Conservation (phyloP, 2,113 vertebrate genomes). For the Onychostruthus taczanowskii region DNA sequence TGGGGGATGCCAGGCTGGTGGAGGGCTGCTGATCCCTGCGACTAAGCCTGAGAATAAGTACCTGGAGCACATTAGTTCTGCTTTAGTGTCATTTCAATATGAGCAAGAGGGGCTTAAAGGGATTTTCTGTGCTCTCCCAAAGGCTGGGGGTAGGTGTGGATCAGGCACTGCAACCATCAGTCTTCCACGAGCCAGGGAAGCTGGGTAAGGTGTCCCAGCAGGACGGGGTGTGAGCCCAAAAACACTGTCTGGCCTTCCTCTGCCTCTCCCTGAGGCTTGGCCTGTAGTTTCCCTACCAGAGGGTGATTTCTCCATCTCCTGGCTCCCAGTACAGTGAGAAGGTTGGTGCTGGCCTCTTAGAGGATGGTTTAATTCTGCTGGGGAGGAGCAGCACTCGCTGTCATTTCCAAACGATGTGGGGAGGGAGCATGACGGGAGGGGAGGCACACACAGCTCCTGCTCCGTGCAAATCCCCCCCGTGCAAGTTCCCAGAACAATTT, state of each 20-base stretch:
- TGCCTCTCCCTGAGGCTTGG: background rate
- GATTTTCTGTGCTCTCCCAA: constrained; percentile 42
- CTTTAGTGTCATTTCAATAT: constrained; percentile 29
- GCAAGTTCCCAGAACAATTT: background rate
- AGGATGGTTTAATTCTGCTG: background rate
- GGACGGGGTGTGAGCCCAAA: background rate
- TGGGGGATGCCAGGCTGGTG: fast-evolving
- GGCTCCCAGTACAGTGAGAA: background rate
- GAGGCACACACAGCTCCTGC: background rate
- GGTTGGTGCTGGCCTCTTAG: background rate
- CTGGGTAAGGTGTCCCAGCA: background rate
- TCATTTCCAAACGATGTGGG: fast-evolving
- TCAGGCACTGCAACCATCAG: background rate
- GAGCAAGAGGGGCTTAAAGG: constrained; percentile 22
- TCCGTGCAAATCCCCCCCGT: fast-evolving
- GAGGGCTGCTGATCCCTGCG: background rate
- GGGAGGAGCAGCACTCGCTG: background rate
- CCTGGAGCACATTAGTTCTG: constrained; percentile 45
- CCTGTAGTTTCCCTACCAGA: background rate
- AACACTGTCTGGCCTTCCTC: background rate
- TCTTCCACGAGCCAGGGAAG: background rate
- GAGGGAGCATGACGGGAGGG: fast-evolving
- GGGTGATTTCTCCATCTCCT: background rate
- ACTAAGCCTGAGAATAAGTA: constrained; percentile 1
- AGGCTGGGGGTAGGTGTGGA: background rate